A percentile compares a stretch with the other conserved stretches of the same genome.
These are phyloP conservation scores for Melanotus villosus DNA, from an alignment of 2,888 invertebrate genomes.

Conservation along the genomic window DNA sequence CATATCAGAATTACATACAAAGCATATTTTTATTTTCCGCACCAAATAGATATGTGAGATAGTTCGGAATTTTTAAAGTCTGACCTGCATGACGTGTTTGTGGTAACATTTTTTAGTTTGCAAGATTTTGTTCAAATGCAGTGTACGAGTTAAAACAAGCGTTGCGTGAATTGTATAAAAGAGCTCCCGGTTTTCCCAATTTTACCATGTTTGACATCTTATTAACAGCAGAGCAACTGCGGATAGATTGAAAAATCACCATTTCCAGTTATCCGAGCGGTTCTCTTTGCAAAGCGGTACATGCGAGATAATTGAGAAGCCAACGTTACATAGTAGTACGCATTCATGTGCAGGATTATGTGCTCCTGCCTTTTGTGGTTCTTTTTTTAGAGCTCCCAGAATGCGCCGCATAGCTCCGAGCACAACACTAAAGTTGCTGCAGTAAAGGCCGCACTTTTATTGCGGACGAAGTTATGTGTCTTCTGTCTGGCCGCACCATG, in stretches of 20 bases:
- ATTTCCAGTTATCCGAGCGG: constrained; percentile 29
- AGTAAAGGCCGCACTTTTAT: constrained; percentile 58
- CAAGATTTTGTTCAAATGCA: no score
- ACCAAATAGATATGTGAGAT: no score
- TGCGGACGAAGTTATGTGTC: constrained; percentile 57
- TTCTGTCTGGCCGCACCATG: constrained; percentile 54
- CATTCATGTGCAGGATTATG: constrained; percentile 48
- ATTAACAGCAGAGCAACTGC: constrained; percentile 1
- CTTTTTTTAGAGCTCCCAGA: constrained; percentile 49
- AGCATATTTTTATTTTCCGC: no score
- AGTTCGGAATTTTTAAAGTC: no score
- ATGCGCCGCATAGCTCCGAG: constrained; percentile 47
- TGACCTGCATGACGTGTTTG: no score
- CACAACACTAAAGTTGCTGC: constrained; percentile 52
- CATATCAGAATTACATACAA: no score
- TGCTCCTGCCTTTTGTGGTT: constrained; percentile 47
- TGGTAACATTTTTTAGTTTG: no score
- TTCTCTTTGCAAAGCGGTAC: constrained; percentile 15
- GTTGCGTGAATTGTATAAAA: no score
- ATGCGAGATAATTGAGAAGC: constrained; percentile 39
- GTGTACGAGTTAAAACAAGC: no score
- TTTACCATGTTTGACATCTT: not conserved
- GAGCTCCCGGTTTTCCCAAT: not conserved
- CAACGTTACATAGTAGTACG: constrained; percentile 44
- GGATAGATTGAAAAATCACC: constrained; percentile 24